Conservation (phyloP, 2,888 invertebrate species). For the Stenoptilia bipunctidactyla region DNA sequence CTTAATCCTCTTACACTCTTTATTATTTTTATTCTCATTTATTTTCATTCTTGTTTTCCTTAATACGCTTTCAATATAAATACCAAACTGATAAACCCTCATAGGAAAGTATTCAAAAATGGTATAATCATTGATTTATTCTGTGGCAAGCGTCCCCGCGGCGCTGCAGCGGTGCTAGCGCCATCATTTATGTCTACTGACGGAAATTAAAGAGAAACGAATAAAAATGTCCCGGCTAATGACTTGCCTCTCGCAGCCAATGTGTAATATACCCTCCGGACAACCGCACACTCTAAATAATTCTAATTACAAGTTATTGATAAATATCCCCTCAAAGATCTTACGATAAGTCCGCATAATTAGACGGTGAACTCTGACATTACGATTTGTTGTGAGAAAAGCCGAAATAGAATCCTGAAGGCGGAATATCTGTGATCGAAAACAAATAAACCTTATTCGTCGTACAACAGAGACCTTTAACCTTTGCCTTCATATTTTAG, state of each 20-base stretch:
- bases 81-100: too few relatives aligned
- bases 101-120: too few relatives aligned
- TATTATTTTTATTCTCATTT: too few relatives aligned
- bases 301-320: slow-evolving; percentile 71
- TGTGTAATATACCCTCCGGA: slow-evolving; percentile 63
- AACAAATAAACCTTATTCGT: not conserved
- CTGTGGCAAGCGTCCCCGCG: slow-evolving; percentile 32
- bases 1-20: too few relatives aligned
- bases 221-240: slow-evolving; percentile 66
- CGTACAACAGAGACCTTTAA: not conserved
- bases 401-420: slow-evolving; percentile 42
- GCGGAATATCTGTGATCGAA: slow-evolving; percentile 17
- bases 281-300: slow-evolving; percentile 37
- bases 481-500: not conserved
- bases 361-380: slow-evolving; percentile 63
- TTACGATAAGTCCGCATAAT: slow-evolving; percentile 60
- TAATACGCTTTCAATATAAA: too few relatives aligned
- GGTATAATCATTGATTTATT: too few relatives aligned
- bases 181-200: slow-evolving; percentile 61
- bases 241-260: slow-evolving; percentile 60
- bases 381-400: slow-evolving; percentile 63
- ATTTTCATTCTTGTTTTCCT: too few relatives aligned
- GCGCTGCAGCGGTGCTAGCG: slow-evolving; percentile 48
- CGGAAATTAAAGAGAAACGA: slow-evolving; percentile 66
- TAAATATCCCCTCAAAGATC: slow-evolving; percentile 61